These are phyloP conservation scores for Rhingia campestris DNA, from an alignment of 2,888 invertebrate species.

Conservation along the genomic window DNA sequence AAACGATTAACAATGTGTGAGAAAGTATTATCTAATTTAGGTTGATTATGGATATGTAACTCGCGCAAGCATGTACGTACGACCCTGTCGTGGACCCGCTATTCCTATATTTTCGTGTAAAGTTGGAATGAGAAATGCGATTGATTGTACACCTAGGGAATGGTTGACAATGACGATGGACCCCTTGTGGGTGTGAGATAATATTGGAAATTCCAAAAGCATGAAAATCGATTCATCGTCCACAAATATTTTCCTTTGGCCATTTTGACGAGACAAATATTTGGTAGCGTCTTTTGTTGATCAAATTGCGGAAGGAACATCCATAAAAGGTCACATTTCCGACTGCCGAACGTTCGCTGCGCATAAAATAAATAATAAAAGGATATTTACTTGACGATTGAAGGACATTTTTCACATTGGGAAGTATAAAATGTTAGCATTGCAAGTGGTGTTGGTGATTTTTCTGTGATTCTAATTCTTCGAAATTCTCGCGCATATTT, in stretches of 20 bases:
- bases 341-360: constrained; percentile 41
- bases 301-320: constrained; percentile 57
- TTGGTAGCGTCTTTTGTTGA: constrained; percentile 40
- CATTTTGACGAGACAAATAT: constrained; percentile 54
- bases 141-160: too few relatives aligned
- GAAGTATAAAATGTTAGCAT: constrained; percentile 20
- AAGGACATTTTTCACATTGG: constrained; percentile 31
- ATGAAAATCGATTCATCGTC: constrained; percentile 30
- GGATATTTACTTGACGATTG: constrained; percentile 48
- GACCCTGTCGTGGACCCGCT: too few relatives aligned
- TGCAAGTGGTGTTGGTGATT: not conserved
- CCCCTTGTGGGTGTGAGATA: constrained; percentile 2
- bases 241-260: constrained; percentile 1
- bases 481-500: constrained; percentile 15
- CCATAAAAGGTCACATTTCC: constrained; percentile 58
- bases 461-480: constrained; percentile 18
- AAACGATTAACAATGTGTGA: too few relatives aligned
- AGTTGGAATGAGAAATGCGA: too few relatives aligned
- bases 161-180: not conserved
- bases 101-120: too few relatives aligned
- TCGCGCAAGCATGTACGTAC: too few relatives aligned
- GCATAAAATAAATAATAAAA: constrained; percentile 59
- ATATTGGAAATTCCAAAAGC: constrained; percentile 19
- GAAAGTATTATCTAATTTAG: too few relatives aligned
- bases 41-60: too few relatives aligned